phyloP scores from a whole-genome alignment of 2,113 vertebrate genomes.

The Condylura cristata region DNA sequence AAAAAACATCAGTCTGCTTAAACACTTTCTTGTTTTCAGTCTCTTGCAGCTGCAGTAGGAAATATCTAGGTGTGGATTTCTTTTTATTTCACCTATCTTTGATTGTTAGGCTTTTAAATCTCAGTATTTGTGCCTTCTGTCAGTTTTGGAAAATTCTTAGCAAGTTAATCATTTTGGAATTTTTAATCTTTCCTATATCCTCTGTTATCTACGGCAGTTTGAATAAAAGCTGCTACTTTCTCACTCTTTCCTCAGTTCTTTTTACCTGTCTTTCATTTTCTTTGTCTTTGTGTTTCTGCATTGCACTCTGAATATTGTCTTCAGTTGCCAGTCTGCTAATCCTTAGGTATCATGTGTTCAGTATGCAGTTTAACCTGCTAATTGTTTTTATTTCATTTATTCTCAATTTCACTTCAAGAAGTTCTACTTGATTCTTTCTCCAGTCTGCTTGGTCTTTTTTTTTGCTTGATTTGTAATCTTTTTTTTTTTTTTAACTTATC shows the following conservation, averaged over 20 bases:
- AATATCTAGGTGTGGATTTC: neutral
- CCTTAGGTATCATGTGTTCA: neutral
- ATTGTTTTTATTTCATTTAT: neutral
- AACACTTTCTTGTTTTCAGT: neutral
- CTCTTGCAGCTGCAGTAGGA: neutral
- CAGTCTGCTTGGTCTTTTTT: neutral
- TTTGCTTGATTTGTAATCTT: neutral
- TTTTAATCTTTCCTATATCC: neutral
- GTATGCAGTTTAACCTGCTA: neutral
- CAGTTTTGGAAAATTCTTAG: slow-evolving; percentile 29
- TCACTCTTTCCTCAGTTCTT: neutral
- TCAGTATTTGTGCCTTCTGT: neutral
- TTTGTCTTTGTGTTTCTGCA: neutral
- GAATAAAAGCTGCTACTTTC: neutral
- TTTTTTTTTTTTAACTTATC: neutral
- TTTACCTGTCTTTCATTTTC: neutral
- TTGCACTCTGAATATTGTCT: neutral
- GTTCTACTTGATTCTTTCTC: neutral
- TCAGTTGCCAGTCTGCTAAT: neutral
- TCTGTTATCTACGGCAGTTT: neutral
- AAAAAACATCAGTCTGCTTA: neutral
- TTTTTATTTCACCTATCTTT: neutral
- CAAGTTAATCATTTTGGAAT: neutral
- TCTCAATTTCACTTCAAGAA: slow-evolving; percentile 9
- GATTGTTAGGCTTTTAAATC: neutral